phyloP scores from a whole-genome alignment of 2,113 vertebrate genomes.

The Pedionomus torquatus region DNA sequence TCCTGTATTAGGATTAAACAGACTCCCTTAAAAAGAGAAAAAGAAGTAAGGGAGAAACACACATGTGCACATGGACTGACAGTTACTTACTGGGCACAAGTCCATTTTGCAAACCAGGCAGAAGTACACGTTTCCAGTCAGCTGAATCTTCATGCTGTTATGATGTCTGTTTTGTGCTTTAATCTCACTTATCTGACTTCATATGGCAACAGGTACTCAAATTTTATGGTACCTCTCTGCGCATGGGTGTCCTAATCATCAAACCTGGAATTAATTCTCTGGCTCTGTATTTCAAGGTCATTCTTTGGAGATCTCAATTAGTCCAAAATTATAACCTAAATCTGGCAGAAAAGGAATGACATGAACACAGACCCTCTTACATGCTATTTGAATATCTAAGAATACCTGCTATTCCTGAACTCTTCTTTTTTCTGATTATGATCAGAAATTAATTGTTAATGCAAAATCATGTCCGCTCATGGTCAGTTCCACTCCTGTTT shows the following conservation, averaged over 20 bases:
- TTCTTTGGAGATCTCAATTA: background rate
- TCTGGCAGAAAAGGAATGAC: background rate
- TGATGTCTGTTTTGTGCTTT: background rate
- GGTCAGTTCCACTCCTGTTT: background rate
- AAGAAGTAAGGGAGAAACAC: background rate
- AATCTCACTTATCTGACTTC: background rate
- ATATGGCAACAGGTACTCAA: background rate
- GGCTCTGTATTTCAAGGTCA: background rate
- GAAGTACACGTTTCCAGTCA: background rate
- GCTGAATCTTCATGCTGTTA: background rate
- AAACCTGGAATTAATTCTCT: background rate
- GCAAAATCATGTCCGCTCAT: accelerated
- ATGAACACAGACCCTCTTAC: background rate
- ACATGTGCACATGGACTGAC: background rate
- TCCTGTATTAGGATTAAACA: background rate
- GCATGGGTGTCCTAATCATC: background rate
- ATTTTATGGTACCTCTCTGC: background rate
- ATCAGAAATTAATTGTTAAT: background rate
- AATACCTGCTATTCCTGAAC: background rate
- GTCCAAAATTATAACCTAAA: background rate
- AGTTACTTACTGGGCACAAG: background rate
- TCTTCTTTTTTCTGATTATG: background rate
- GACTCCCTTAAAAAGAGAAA: background rate
- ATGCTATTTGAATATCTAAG: background rate
- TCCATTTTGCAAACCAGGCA: background rate